Evolutionary conservation across 2,113 vertebrate species (phyloP).

Genomic region (Rhinogobius similis): DNA sequence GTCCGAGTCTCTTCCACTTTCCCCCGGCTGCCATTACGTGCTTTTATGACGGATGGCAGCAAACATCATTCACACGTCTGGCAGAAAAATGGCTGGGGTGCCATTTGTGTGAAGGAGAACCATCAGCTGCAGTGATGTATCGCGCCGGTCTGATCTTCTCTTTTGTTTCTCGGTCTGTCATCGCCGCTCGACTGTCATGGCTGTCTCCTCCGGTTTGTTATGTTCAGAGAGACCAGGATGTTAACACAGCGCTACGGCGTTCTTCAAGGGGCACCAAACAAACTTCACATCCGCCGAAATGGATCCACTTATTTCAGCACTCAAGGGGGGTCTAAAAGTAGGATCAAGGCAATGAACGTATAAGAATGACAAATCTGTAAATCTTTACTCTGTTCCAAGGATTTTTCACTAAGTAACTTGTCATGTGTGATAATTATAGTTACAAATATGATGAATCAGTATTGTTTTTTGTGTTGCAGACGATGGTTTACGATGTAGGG

Average conservation of each 20-base stretch:
- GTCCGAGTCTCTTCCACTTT: constrained; percentile 63
- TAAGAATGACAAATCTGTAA: neutral
- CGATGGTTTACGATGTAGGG: too few species aligned
- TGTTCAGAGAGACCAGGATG: constrained; percentile 46
- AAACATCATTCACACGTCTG: constrained; percentile 76
- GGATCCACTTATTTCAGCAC: constrained; percentile 48
- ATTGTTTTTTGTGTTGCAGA: too few species aligned
- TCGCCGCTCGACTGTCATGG: constrained; percentile 65
- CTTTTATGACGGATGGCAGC: constrained; percentile 74
- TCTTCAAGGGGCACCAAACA: constrained; percentile 59
- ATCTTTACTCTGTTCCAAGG: neutral
- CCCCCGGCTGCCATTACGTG: constrained; percentile 63
- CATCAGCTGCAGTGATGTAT: constrained; percentile 67
- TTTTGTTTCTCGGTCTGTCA: constrained; percentile 73
- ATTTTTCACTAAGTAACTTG: neutral
- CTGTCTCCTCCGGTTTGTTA: constrained; percentile 62
- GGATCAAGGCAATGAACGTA: constrained; percentile 34
- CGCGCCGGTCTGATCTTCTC: constrained; percentile 63
- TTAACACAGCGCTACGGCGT: constrained; percentile 49
- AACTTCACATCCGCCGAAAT: constrained; percentile 41
- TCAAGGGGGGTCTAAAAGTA: constrained; percentile 11
- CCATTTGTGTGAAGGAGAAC: constrained; percentile 76
- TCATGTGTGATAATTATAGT: neutral
- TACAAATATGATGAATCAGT: neutral
- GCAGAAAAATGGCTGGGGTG: constrained; percentile 72